Percentiles rank a stretch among this genome's conserved stretches.
These are phyloP conservation scores for Habrosyne pyritoides DNA, from an alignment of 2,888 invertebrate genomes.

Conservation along the genomic window DNA sequence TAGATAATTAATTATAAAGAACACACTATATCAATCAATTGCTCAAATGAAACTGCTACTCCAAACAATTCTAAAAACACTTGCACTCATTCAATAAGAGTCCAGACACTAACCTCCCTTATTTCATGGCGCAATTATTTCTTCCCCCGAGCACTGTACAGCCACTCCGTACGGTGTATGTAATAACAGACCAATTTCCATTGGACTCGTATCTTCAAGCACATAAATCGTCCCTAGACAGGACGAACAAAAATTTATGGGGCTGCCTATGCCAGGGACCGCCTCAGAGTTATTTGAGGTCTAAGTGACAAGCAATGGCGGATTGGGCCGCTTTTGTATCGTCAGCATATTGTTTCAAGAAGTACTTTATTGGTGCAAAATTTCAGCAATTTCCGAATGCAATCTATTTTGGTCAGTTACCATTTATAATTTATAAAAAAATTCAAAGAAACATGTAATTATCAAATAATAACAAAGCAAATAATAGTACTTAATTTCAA, in stretches of 20 bases:
- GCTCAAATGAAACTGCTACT: too few species aligned
- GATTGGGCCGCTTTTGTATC: neutral
- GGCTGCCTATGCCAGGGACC: conserved; percentile 38
- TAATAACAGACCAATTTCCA: conserved; percentile 53
- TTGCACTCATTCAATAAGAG: neutral
- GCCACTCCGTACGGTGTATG: conserved; percentile 17
- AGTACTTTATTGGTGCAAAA: too few species aligned
- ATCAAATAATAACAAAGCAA: too few species aligned
- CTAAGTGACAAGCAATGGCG: conserved; percentile 20
- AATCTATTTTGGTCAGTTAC: too few species aligned
- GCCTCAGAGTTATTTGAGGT: conserved; percentile 21
- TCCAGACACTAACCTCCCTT: neutral
- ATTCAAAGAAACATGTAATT: too few species aligned
- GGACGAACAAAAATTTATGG: conserved; percentile 61
- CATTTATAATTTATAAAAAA: too few species aligned
- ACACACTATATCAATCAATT: too few species aligned
- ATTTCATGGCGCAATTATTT: neutral
- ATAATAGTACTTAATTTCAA: too few species aligned
- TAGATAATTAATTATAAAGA: too few species aligned
- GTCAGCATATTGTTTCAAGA: neutral
- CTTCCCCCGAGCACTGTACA: conserved; percentile 4
- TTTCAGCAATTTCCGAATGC: too few species aligned
- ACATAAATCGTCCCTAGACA: conserved; percentile 53
- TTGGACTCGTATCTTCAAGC: conserved; percentile 49
- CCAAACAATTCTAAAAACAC: neutral